Conservation (phyloP, 2,797 vertebrate species). For the Triplophysa yarkandensis region DNA sequence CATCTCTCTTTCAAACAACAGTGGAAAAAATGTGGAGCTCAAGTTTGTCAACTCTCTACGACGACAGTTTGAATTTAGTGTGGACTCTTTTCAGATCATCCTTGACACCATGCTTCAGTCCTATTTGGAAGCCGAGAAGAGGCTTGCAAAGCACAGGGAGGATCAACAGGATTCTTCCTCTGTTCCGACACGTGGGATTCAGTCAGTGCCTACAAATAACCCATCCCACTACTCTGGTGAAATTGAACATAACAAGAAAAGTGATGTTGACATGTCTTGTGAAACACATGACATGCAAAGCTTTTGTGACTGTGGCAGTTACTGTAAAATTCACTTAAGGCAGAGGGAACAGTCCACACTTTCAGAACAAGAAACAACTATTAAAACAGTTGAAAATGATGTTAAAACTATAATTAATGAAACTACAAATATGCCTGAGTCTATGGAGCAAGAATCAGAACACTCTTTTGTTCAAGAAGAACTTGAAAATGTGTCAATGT, state of each 20-base stretch:
- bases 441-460: conserved; percentile 37
- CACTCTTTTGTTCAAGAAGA: conserved; percentile 12
- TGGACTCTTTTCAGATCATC: conserved; percentile 97
- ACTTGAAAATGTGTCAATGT: conserved; percentile 30
- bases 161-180: conserved; percentile 52
- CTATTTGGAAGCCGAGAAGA: conserved; percentile 78
- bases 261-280: conserved; percentile 31
- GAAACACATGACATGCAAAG: conserved; percentile 27
- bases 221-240: conserved; percentile 30
- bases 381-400: conserved; percentile 38
- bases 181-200: conserved; percentile 51
- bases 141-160: conserved; percentile 56
- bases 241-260: conserved; percentile 33
- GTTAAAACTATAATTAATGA: conserved; percentile 27
- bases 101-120: conserved; percentile 86
- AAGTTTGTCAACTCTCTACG: conserved; percentile 90
- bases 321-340: conserved; percentile 17
- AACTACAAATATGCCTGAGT: conserved; percentile 15
- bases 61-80: conserved; percentile 96
- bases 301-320: conserved; percentile 31
- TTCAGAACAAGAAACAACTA: conserved; percentile 33
- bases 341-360: conserved; percentile 33
- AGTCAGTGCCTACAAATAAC: conserved; percentile 33
- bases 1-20: conserved; percentile 96
- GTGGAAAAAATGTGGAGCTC: conserved; percentile 94